phyloP scores from a whole-genome alignment of 1,140 invertebrate species.

The Drosophila bipectinata region DNA sequence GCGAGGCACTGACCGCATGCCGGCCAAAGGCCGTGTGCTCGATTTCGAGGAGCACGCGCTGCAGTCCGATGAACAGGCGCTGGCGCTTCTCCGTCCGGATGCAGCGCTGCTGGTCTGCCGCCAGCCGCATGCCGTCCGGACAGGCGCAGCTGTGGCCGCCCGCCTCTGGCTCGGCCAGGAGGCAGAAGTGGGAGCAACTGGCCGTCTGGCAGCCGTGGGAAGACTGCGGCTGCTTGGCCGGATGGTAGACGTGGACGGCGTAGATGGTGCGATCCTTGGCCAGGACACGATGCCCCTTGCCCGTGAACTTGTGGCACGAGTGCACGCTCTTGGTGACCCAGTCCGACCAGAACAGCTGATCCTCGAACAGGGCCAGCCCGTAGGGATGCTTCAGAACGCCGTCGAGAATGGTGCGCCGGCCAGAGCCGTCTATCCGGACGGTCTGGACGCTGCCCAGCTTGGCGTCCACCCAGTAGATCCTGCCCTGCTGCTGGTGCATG shows the following conservation, averaged over 20 bases:
- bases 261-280: constrained; percentile 85
- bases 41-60: constrained; percentile 81
- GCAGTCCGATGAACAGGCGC: constrained; percentile 81
- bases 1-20: constrained; percentile 71
- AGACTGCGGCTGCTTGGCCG: constrained; percentile 85
- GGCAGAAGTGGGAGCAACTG: constrained; percentile 92
- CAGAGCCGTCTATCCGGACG: constrained; percentile 89
- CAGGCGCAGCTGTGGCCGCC: constrained; percentile 90
- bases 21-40: constrained; percentile 85
- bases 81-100: constrained; percentile 84
- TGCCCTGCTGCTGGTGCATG: constrained; percentile 86
- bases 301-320: constrained; percentile 88
- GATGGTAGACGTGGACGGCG: constrained; percentile 89
- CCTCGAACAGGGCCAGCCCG: constrained; percentile 93
- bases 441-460: constrained; percentile 90
- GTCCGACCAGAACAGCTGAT: constrained; percentile 94
- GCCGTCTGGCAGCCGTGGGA: constrained; percentile 89
- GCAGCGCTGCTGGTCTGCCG: constrained; percentile 85
- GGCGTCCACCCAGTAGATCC: constrained; percentile 92
- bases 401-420: constrained; percentile 87
- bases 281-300: constrained; percentile 85
- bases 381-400: constrained; percentile 90
- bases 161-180: constrained; percentile 87
- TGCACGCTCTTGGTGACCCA: constrained; percentile 88
- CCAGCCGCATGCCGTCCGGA: constrained; percentile 88